phyloP scores from a whole-genome alignment of 2,888 invertebrate genomes.

The Leistus spinibarbis region DNA sequence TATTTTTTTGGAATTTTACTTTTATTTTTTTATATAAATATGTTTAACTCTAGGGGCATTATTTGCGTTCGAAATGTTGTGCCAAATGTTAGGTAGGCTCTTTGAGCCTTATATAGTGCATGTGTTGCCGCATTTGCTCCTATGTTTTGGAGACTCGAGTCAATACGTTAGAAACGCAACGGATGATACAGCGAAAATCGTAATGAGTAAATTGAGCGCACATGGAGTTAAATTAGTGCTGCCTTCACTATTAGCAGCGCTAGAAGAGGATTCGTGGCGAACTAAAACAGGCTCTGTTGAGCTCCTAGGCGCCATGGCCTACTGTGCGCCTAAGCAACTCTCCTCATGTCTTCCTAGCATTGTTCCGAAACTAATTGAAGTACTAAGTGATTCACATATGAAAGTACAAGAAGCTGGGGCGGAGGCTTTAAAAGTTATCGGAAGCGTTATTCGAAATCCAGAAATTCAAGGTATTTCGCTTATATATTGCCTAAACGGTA shows the following conservation, averaged over 20 bases:
- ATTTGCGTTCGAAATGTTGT: constrained; percentile 97
- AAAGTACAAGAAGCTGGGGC: constrained; percentile 97
- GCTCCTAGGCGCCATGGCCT: constrained; percentile 96
- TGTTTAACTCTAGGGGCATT: constrained; percentile 71
- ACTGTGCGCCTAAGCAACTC: constrained; percentile 97
- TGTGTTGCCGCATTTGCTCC: constrained; percentile 90
- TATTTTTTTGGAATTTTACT: background rate
- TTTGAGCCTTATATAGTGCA: constrained; percentile 99
- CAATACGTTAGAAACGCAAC: constrained; percentile 96
- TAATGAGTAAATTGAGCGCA: constrained; percentile 92
- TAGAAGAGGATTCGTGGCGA: constrained; percentile 98
- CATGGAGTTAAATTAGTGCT: constrained; percentile 98
- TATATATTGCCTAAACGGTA: too few species aligned
- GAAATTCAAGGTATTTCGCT: constrained; percentile 83
- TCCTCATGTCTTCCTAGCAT: constrained; percentile 97
- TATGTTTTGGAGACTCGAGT: constrained; percentile 95
- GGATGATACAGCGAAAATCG: constrained; percentile 94
- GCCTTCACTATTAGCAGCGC: constrained; percentile 88
- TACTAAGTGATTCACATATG: constrained; percentile 95
- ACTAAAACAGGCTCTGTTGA: constrained; percentile 97
- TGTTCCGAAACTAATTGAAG: constrained; percentile 96
- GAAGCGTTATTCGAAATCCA: constrained; percentile 96
- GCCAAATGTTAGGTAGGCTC: constrained; percentile 90
- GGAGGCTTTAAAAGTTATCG: constrained; percentile 94
- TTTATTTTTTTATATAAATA: too few species aligned